Conservation (phyloP, 2,113 vertebrate genomes). For the Xiphophorus couchianus region DNA sequence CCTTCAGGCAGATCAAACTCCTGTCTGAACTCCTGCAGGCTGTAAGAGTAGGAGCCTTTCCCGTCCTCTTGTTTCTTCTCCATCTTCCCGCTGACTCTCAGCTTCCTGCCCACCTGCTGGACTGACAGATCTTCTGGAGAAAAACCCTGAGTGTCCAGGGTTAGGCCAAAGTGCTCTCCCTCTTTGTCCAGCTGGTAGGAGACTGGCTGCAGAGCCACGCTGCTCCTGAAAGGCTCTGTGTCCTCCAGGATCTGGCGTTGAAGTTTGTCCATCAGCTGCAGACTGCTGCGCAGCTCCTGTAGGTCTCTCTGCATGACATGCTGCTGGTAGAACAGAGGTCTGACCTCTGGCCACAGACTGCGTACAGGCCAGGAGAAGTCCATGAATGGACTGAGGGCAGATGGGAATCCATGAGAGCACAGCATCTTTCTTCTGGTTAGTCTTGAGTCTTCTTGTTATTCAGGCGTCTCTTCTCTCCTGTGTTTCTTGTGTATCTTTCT, state of each 20-base stretch:
- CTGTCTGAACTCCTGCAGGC: constrained; percentile 72
- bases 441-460: constrained; percentile 4
- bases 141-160: constrained; percentile 34
- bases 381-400: constrained; percentile 17
- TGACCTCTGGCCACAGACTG: constrained; percentile 53
- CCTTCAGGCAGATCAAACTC: constrained; percentile 75
- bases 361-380: constrained; percentile 6
- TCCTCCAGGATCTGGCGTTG: constrained; percentile 53
- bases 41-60: constrained; percentile 68
- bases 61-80: constrained; percentile 72
- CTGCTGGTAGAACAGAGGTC: constrained; percentile 37
- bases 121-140: no score
- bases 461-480: constrained; percentile 5
- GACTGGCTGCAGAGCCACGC: constrained; percentile 29
- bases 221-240: constrained; percentile 56
- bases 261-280: constrained; percentile 2
- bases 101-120: constrained; percentile 66
- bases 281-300: constrained; percentile 40
- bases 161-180: constrained; percentile 61
- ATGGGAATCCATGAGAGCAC: constrained; percentile 23
- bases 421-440: constrained; percentile 12
- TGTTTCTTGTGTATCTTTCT: constrained; percentile 4
- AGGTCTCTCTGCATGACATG: not conserved
- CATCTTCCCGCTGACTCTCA: constrained; percentile 67
- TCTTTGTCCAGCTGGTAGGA: constrained; percentile 55